Percentiles rank a stretch among this genome's conserved stretches.
Conservation (phyloP, 2,888 invertebrate species). For the Spisula subtruncata region DNA sequence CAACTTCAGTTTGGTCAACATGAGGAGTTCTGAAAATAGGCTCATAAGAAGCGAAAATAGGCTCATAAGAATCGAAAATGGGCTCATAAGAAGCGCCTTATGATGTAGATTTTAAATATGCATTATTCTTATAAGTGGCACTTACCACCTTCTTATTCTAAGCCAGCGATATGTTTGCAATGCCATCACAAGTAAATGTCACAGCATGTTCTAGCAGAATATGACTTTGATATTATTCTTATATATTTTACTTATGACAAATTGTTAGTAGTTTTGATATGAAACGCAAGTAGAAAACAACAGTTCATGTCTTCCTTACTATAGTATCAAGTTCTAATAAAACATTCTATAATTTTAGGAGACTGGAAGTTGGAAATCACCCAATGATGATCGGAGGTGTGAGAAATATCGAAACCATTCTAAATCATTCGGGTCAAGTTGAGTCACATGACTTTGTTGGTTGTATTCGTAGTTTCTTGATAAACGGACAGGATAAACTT, state of each 20-base stretch:
- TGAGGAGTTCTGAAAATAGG: too few relatives aligned
- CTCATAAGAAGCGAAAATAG: too few relatives aligned
- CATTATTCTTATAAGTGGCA: too few relatives aligned
- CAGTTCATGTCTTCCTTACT: too few relatives aligned
- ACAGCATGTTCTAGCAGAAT: background rate
- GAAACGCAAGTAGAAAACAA: background rate
- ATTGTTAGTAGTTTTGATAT: background rate
- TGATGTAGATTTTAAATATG: too few relatives aligned
- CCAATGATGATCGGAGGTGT: constrained; percentile 95
- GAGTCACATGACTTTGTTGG: constrained; percentile 97
- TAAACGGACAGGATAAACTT: constrained; percentile 91
- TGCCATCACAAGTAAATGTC: background rate
- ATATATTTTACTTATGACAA: background rate
- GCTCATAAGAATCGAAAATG: too few relatives aligned
- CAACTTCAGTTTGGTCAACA: too few relatives aligned
- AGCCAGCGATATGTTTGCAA: background rate
- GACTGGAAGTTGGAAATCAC: constrained; percentile 65
- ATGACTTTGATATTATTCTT: background rate
- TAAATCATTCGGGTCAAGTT: constrained; percentile 96
- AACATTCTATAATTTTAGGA: constrained; percentile 49
- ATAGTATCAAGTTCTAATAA: background rate
- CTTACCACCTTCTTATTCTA: too few relatives aligned
- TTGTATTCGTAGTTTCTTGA: constrained; percentile 95
- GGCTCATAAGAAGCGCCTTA: too few relatives aligned
- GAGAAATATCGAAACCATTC: constrained; percentile 93